Percentiles rank a stretch among this genome's conserved stretches.
These are phyloP conservation scores for Drosophila testacea DNA, from an alignment of 2,888 invertebrate species.

Conservation along the genomic window DNA sequence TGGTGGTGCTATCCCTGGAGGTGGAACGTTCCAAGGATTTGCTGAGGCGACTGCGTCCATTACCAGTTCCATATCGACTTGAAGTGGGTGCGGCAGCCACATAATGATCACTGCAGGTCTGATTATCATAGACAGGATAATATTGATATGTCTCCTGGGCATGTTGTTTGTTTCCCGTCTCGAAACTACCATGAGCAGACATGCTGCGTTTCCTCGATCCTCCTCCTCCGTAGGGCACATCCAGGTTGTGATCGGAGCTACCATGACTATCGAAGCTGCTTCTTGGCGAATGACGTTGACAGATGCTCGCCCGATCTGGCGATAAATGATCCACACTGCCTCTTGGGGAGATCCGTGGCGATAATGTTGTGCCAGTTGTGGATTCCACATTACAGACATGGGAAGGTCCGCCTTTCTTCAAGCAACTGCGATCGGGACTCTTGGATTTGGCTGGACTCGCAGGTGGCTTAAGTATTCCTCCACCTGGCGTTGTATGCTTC, in stretches of 20 bases:
- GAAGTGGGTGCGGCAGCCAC: slow-evolving; percentile 79
- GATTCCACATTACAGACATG: slow-evolving; percentile 82
- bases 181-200: slow-evolving; percentile 85
- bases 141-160: slow-evolving; percentile 83
- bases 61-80: slow-evolving; percentile 57
- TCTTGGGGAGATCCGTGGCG: slow-evolving; percentile 84
- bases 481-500: slow-evolving; percentile 73
- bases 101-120: slow-evolving; percentile 84
- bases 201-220: slow-evolving; percentile 83
- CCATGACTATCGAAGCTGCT: slow-evolving; percentile 84
- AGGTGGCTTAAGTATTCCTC: slow-evolving; percentile 83
- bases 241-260: slow-evolving; percentile 83
- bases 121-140: slow-evolving; percentile 84
- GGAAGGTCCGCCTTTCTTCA: slow-evolving; percentile 83
- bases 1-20: slow-evolving; percentile 84
- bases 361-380: slow-evolving; percentile 61
- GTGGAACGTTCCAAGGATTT: slow-evolving; percentile 85
- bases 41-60: slow-evolving; percentile 74
- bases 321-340: slow-evolving; percentile 84
- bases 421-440: slow-evolving; percentile 84
- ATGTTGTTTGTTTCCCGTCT: slow-evolving; percentile 69
- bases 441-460: slow-evolving; percentile 84
- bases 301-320: slow-evolving; percentile 82
- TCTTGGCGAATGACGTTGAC: slow-evolving; percentile 83
- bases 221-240: slow-evolving; percentile 64